Percentiles rank a stretch among this genome's conserved stretches.
Conservation (phyloP, 2,113 vertebrate genomes). For the Miniopterus natalensis region DNA sequence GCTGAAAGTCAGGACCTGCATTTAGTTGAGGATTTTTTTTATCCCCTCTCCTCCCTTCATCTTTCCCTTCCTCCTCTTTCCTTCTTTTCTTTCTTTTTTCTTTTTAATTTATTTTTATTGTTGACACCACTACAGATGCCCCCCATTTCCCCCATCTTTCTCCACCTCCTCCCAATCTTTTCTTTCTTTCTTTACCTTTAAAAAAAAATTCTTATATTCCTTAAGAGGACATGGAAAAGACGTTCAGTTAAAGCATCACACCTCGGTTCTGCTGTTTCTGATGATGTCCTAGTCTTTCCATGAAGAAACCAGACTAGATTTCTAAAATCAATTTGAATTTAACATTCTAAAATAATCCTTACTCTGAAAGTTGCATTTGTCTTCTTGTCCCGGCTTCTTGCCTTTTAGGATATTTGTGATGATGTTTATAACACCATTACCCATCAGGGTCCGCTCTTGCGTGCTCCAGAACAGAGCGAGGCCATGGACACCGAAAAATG, state of each 20-base stretch:
- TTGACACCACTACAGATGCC: background rate
- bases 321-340: constrained; percentile 32
- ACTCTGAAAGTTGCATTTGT: background rate
- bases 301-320: background rate
- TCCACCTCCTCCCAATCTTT: background rate
- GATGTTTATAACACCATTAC: background rate
- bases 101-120: background rate
- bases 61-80: background rate
- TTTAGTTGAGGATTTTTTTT: background rate
- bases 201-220: background rate
- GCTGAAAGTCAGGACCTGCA: background rate
- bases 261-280: constrained; percentile 27
- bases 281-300: background rate
- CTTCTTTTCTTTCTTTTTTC: background rate
- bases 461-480: background rate
- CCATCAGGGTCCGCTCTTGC: background rate
- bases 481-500: background rate
- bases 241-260: background rate
- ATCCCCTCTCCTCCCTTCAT: background rate
- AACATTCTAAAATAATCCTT: background rate
- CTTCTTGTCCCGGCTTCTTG: background rate
- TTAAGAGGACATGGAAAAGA: background rate
- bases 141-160: background rate
- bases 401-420: background rate
- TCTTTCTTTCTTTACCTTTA: no score